Conservation (phyloP, 1,140 invertebrate species). For the Cheumatopsyche charites region DNA sequence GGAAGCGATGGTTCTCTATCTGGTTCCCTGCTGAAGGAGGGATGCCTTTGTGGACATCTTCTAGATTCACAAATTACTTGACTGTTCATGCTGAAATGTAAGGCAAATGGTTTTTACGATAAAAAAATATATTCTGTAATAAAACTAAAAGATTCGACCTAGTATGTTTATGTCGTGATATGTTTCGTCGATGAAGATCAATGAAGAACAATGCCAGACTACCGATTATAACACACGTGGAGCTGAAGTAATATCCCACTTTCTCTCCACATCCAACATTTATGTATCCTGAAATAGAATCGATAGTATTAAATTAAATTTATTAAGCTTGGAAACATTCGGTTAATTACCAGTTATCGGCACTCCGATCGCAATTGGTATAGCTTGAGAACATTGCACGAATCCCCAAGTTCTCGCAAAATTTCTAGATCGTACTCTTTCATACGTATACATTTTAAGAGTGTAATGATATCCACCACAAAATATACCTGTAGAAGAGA, state of each 20-base stretch:
- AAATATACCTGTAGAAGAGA: conserved; percentile 67
- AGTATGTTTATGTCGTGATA: conserved; percentile 71
- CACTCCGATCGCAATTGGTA: conserved; percentile 84
- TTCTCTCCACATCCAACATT: conserved; percentile 76
- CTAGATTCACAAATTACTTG: conserved; percentile 61
- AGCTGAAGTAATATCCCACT: conserved; percentile 82
- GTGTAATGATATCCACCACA: conserved; percentile 86
- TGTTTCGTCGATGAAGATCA: conserved; percentile 74
- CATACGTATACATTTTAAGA: conserved; percentile 88
- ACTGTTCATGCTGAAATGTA: conserved; percentile 40
- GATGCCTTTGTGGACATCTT: conserved; percentile 63
- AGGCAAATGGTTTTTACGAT: background rate
- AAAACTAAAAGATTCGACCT: conserved; percentile 50
- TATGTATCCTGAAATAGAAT: conserved; percentile 70
- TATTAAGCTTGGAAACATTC: too few species aligned
- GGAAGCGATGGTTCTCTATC: conserved; percentile 62
- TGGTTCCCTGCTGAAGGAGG: conserved; percentile 67
- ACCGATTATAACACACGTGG: conserved; percentile 75
- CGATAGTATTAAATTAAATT: background rate
- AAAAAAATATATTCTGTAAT: conserved; percentile 4
- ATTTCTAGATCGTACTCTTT: conserved; percentile 81
- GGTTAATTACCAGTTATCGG: conserved; percentile 75
- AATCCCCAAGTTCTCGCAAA: conserved; percentile 90
- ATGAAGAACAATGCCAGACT: conserved; percentile 80
- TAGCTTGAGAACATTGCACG: conserved; percentile 85